phyloP scores from a whole-genome alignment of 2,797 vertebrate genomes.

The Prunella strophiata region DNA sequence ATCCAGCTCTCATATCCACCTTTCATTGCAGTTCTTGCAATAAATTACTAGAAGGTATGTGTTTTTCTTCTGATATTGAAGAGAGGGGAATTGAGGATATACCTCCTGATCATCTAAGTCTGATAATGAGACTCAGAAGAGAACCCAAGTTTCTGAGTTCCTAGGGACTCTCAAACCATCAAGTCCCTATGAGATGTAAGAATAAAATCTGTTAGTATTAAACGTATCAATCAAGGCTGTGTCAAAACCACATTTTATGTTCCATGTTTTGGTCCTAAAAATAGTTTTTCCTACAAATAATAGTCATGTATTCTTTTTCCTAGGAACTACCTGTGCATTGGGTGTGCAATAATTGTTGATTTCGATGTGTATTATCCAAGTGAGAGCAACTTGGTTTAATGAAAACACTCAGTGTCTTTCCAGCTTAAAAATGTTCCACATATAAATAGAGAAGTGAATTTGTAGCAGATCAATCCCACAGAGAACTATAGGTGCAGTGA shows the following conservation, averaged over 20 bases:
- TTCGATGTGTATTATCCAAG: neutral
- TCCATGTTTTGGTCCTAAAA: neutral
- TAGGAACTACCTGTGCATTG: neutral
- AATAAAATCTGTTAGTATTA: neutral
- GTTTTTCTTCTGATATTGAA: neutral
- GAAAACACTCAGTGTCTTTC: neutral
- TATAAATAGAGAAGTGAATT: neutral
- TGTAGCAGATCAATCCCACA: neutral
- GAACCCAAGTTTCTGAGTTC: neutral
- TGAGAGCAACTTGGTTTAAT: neutral
- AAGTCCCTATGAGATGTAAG: neutral
- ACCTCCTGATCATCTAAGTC: neutral
- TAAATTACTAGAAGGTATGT: neutral
- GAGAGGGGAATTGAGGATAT: neutral
- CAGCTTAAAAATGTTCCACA: neutral
- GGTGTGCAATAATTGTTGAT: neutral
- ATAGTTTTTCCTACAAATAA: neutral
- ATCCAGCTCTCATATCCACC: neutral
- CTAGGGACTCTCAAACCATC: neutral
- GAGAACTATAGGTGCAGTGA: neutral
- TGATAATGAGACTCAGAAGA: neutral
- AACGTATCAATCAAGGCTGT: neutral
- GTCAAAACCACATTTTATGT: neutral
- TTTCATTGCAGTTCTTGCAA: neutral
- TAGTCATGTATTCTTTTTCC: neutral